A percentile compares a stretch with the other conserved stretches of the same genome.
Conservation (phyloP, 2,888 invertebrate genomes). For the Tenthredo mesomela region DNA sequence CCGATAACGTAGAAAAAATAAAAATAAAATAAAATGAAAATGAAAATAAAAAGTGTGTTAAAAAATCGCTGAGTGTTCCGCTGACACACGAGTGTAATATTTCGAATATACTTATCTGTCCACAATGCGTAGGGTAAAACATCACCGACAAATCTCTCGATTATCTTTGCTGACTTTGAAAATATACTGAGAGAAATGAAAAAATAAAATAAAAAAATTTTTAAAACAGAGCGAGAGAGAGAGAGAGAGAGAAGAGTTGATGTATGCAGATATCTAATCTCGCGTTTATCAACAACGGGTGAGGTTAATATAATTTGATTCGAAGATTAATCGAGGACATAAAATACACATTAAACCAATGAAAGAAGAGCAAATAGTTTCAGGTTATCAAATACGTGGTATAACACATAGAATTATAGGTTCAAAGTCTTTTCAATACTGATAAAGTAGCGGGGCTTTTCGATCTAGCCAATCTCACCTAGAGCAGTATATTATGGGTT, state of each 20-base stretch:
- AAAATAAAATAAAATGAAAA: background rate
- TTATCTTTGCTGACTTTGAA: background rate
- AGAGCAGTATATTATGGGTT: background rate
- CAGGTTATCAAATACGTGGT: no score
- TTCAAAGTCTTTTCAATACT: background rate
- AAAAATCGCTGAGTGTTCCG: background rate
- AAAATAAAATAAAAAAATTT: background rate
- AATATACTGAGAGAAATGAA: background rate
- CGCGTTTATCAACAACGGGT: background rate
- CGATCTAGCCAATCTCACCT: background rate
- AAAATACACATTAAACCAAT: background rate
- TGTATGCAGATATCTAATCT: background rate
- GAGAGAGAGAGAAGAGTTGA: background rate
- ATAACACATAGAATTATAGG: background rate
- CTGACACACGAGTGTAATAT: conserved; percentile 10
- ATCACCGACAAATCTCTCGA: background rate
- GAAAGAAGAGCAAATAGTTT: background rate
- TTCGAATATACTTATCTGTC: conserved; percentile 16
- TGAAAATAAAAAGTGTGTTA: background rate
- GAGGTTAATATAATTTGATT: background rate
- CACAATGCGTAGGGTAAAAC: background rate
- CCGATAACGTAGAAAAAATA: background rate
- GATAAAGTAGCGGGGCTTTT: background rate
- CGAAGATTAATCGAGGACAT: background rate
- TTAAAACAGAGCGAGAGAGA: background rate